Evolutionary conservation across 2,797 vertebrate genomes (phyloP).

Genomic region (Distichodus sexfasciatus): DNA sequence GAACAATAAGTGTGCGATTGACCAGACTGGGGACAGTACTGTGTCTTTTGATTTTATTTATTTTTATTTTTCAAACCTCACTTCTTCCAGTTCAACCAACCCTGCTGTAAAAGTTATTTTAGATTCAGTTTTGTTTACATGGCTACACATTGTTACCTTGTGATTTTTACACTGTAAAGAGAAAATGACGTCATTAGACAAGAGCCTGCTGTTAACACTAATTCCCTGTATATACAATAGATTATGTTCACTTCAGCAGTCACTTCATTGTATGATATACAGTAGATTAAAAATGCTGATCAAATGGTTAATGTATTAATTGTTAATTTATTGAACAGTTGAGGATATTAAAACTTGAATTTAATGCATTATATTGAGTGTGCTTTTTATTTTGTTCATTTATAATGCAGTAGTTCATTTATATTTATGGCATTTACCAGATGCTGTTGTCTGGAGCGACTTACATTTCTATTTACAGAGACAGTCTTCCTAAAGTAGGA

Average conservation of each 20-base stretch:
- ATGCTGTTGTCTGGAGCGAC: too few species aligned
- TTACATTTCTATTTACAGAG: too few species aligned
- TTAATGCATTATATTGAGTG: conserved; percentile 37
- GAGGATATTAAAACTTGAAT: conserved; percentile 57
- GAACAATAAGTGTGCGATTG: background rate
- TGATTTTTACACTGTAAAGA: conserved; percentile 19
- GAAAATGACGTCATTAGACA: conserved; percentile 12
- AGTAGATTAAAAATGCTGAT: conserved; percentile 29
- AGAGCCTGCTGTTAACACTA: conserved; percentile 31
- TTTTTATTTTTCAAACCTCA: background rate
- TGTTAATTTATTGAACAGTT: conserved; percentile 55
- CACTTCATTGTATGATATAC: conserved; percentile 25
- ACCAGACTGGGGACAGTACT: background rate
- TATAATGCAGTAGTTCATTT: background rate
- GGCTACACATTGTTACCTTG: background rate
- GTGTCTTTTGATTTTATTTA: too few species aligned
- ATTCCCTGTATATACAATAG: conserved; percentile 24
- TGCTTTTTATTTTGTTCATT: background rate
- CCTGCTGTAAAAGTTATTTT: background rate
- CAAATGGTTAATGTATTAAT: conserved; percentile 46
- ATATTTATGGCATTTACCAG: too few species aligned
- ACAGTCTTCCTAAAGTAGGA: too few species aligned
- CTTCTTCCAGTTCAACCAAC: background rate
- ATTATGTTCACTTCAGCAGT: background rate
- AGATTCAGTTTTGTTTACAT: background rate